phyloP scores from a whole-genome alignment of 2,888 invertebrate genomes.

The Oscheius sp. region DNA sequence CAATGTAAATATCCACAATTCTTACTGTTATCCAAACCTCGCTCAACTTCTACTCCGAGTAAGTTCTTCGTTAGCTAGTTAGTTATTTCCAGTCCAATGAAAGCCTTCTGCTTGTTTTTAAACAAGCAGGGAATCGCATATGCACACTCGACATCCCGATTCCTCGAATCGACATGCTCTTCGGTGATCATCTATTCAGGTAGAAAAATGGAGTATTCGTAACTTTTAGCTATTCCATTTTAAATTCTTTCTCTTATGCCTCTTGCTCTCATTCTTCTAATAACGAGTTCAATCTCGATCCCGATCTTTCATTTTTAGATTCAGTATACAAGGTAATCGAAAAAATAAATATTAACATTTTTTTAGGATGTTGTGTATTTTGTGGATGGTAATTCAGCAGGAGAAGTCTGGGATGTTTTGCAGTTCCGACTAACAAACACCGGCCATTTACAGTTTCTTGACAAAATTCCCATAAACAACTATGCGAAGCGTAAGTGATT shows the following conservation, averaged over 20 bases:
- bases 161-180: conserved; percentile 50
- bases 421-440: conserved; percentile 55
- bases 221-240: conserved; percentile 56
- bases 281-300: conserved; percentile 39
- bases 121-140: conserved; percentile 55
- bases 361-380: conserved; percentile 60
- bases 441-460: conserved; percentile 50
- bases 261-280: conserved; percentile 54
- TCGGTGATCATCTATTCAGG: conserved; percentile 54
- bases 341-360: neutral
- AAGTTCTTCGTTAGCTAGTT: neutral
- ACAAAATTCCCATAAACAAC: conserved; percentile 48
- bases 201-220: neutral
- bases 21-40: conserved; percentile 57
- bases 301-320: conserved; percentile 54
- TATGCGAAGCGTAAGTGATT: conserved; percentile 41
- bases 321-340: conserved; percentile 38
- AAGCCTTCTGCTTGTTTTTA: conserved; percentile 39
- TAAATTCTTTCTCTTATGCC: conserved; percentile 57
- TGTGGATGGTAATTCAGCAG: conserved; percentile 54
- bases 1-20: conserved; percentile 42
- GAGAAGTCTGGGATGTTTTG: conserved; percentile 51
- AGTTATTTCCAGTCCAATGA: conserved; percentile 37
- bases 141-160: conserved; percentile 63
- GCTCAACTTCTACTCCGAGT: conserved; percentile 56